Base-by-base conservation (phyloP, 2,888 invertebrate genomes). In the Eustalomyia histrio region DNA sequence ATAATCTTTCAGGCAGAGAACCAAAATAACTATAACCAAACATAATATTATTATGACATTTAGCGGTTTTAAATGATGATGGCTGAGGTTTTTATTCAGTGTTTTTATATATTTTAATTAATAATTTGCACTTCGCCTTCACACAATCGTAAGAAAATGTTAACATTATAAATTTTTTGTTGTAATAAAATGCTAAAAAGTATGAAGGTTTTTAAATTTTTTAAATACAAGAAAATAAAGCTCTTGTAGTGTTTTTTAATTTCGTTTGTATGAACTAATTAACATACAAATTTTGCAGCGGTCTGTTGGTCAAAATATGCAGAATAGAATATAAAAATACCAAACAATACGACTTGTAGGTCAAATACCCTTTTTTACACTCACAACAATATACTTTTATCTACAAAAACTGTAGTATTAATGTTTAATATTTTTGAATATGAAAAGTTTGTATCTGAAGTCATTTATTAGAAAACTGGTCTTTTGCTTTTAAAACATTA, bases 31-130 rank as follows among this genome's bases (percentile, higher is more conserved):
- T 33, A n/a, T n/a, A 12, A 29, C 18, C 47, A 58, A 83, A 84
- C 83, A 82, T 85, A n/a, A n/a, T n/a, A 86, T 86, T 87, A 87
- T 86, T 87, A 87, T 84, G 76, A 87, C 89, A 85, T 87, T 88
- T 87, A 87, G 87, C 85, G 85, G 86, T 85, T 86, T 85, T 88
- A 88, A 87, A 85, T 85, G 87, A 84, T 83, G 64, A 76, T 63
- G 71, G 69, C 71, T 55, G 14, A 47, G 73, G 14, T 53, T 67
- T 53, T 67, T 67, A 18, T 73, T 63, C 14, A 55, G 17, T 47
- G 29, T 16, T 61, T 14, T 9, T 33, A n/a, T 74, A 63, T 69
- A 63, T 61, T 60, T 74, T 78, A 82, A 84, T 85, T 88, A 88
- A 89, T 89, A 89, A 88, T 88, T 87, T 84, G 84, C 82, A 85